Evolutionary conservation across 1,140 invertebrate genomes (phyloP), one percentile per base, ranked within the genome.

Genomic region (Agraylea sexmaculata): DNA sequence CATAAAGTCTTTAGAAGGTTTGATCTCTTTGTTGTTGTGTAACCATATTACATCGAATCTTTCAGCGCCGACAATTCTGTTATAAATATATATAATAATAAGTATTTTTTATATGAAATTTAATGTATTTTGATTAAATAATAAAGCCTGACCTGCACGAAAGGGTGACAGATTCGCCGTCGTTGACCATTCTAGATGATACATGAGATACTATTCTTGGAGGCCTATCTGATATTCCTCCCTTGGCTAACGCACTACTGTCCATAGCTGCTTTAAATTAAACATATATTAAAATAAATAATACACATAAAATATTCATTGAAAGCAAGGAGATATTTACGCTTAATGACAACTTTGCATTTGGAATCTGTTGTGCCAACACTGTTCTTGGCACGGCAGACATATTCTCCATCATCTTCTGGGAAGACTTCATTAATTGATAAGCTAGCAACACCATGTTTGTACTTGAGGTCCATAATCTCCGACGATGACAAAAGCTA

Each of bases 1-100:
- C 56, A 87, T 78, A 74, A 97, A 96, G 66, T 96, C 91, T 66
- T 93, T 94, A 57, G 84, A 89, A 0, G 89, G 84, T 62, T 91
- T 93, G 51, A 97, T 93, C 61, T 94, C 88, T 59, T 93, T 93
- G 61, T 93, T 91, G 57, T 94, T 92, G 62, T 94, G 89, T 29
- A 95, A 70, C 93, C 92, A 97, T 31, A 89, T 73, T 2, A 94
- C 87, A 56, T 93, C 89, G 58, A 92, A 91, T 49, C 88, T 83
- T 47, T 84, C 74, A 4, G 87, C 80, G 6, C 86, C 87, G 52
- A 83, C 82, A 49, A 95, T 87, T 51, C 80, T 76, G 46, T 3
- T 46, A 43, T 12, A 27, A 25, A 38, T 4, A 46, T 11, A 8
- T 8, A 40, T 3, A 19, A 30, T 3, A 29, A 10, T 28, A 17